Base-by-base conservation (phyloP, 2,797 vertebrate species). In the Nyctalus aviator region DNA sequence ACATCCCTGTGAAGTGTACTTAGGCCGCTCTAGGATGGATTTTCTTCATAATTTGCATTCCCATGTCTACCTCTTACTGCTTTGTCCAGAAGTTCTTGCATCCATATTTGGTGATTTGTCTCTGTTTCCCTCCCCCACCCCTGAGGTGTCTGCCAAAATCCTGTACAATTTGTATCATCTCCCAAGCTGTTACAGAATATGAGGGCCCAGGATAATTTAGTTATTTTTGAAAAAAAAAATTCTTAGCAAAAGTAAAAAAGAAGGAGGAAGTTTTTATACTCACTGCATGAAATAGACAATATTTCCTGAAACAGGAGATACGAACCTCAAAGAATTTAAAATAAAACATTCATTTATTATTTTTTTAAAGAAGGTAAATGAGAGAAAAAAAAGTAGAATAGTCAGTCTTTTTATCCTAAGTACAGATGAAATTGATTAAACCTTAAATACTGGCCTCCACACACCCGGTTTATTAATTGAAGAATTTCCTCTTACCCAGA, bases 351-450 rank as follows among this genome's bases (percentile, higher is more conserved):
- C 97, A 97, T 97, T 97, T 98, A 93, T 98, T 98, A 92, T 97
- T 97, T 97, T 98, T 98, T 98, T 94, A 97, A 95, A 96, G 94
- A 94, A 97, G 96, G 96, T 97, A 97, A 94, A 94, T 35, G 93
- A 95, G 88, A 44, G 10, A 48, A 77, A 94, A 57, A 97, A 96
- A 97, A 97, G 97, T 96, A 97, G 98, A 98, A 98, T 98, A 98
- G 98, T 98, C 64, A 76, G 95, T 97, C 98, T 98, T 98, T 98
- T 98, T 98, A 98, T 98, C 98, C 98, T 95, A 95, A 97, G 98
- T 98, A 98, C 99, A 99, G 99, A 99, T 99, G 99, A 99, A 99
- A 98, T 98, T 99, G 98, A 99, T 99, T 99, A 99, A 98, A 98
- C 97, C 98, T 98, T 98, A 97, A 97, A 98, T 98, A 97, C 98